These are phyloP conservation scores for Pseudorhombus dupliciocellatus DNA, from an alignment of 2,113 vertebrate species.

Conservation along the genomic window DNA sequence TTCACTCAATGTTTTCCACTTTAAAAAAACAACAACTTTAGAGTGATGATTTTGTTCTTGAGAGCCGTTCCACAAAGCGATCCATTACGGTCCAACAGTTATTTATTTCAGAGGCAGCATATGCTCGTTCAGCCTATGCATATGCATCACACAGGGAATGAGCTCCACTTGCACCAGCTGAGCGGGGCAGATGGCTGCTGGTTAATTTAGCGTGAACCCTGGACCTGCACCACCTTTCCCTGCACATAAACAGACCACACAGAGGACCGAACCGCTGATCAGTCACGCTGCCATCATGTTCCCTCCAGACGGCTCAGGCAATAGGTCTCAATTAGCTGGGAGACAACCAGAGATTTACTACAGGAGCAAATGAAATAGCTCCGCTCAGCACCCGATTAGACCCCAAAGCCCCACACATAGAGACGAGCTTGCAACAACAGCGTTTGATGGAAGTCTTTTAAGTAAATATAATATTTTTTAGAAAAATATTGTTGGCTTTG, in stretches of 20 bases:
- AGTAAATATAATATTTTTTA: neutral
- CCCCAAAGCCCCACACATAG: slow-evolving; percentile 6
- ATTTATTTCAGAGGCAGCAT: slow-evolving; percentile 24
- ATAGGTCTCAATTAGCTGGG: slow-evolving; percentile 63
- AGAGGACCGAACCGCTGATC: slow-evolving; percentile 43
- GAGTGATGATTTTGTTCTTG: slow-evolving; percentile 33
- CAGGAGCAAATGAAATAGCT: slow-evolving; percentile 28
- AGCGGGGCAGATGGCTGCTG: slow-evolving; percentile 64
- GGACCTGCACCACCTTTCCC: slow-evolving; percentile 44
- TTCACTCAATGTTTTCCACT: neutral
- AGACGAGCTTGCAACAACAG: neutral
- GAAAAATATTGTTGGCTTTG: too few species aligned
- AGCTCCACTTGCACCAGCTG: slow-evolving; percentile 41
- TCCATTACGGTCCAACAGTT: slow-evolving; percentile 16
- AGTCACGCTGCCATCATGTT: slow-evolving; percentile 42
- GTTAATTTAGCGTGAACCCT: slow-evolving; percentile 68
- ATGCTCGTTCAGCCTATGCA: slow-evolving; percentile 34
- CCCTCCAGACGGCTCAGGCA: slow-evolving; percentile 32
- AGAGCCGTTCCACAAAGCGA: slow-evolving; percentile 18
- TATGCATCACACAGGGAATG: slow-evolving; percentile 11
- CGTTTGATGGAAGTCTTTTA: neutral
- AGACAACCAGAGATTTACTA: slow-evolving; percentile 44
- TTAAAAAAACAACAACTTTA: neutral
- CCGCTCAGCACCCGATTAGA: slow-evolving; percentile 3
- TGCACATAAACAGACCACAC: slow-evolving; percentile 45